Conservation (phyloP, 2,888 invertebrate genomes). For the Melanostoma mellinum region DNA sequence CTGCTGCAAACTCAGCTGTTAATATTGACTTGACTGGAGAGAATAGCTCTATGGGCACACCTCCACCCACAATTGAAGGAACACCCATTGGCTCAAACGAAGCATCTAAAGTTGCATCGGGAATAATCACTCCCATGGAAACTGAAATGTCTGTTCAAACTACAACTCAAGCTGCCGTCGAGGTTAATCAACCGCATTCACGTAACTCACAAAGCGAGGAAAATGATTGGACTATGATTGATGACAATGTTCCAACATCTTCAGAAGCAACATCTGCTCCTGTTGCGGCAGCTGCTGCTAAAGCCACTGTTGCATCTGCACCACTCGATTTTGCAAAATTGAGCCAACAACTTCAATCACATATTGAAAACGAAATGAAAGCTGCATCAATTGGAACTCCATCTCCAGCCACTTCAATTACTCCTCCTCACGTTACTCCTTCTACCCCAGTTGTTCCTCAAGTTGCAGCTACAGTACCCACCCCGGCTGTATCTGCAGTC, state of each 20-base stretch:
- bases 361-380: constrained; percentile 76
- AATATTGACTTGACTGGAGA: constrained; percentile 46
- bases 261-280: constrained; percentile 38
- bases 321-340: constrained; percentile 75
- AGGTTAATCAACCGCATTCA: constrained; percentile 27
- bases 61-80: constrained; percentile 43
- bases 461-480: background rate
- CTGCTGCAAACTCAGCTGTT: constrained; percentile 25
- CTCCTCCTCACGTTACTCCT: constrained; percentile 62
- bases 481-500: background rate
- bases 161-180: constrained; percentile 9
- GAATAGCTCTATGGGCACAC: constrained; percentile 20
- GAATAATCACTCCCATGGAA: constrained; percentile 48
- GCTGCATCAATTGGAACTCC: constrained; percentile 33
- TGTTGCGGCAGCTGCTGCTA: constrained; percentile 17
- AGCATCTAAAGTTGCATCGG: constrained; percentile 46
- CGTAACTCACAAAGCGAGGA: constrained; percentile 75
- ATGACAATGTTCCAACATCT: constrained; percentile 68
- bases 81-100: constrained; percentile 21
- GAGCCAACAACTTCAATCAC: constrained; percentile 77
- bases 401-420: constrained; percentile 46
- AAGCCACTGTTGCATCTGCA: constrained; percentile 41
- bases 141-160: constrained; percentile 19
- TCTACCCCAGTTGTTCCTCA: background rate
- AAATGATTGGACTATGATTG: constrained; percentile 80